Base-by-base conservation (phyloP, 2,888 invertebrate species). In the Apotomis betuletana region DNA sequence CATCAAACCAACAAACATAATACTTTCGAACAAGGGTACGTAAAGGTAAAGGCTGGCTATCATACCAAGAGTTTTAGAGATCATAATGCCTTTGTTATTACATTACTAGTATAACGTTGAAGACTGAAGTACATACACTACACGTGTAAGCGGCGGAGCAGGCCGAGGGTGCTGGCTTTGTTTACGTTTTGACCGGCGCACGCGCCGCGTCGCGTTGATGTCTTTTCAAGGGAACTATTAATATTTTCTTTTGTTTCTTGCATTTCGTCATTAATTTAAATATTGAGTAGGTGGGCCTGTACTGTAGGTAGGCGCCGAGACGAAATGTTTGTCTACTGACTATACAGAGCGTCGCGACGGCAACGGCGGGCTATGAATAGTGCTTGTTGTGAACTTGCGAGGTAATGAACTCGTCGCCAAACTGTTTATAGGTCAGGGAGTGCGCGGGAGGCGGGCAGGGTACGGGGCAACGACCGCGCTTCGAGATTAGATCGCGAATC, bases 391-490 rank as follows among this genome's bases (percentile, higher is more conserved):
- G 69, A 69, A 62, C 62, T 57, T 58, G 69, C 57, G 69, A 69
- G 69, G 69, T 69, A 63, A 69, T 69, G 69, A 63, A 69, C 63
- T 63, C 58, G 55, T 55, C 61, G 69, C 61, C 57, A 57, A 69
- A 62, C 63, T 63, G 69, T 63, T 69, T 69, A 63, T 69, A 69
- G 69, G 69, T 69, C 69, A 69, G 58, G 27, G 68, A 15, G 68
- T 71, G 9, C 75, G 62, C 13, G 69, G 27, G 27, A 27, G 27
- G 27, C 15, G 49, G 54, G 49, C 44, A 73, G 67, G 71, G 27
- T 27, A 27, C 27, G 27, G 46, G 74, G 74, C 90, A 88, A 81
- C 89, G 90, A 91, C 91, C 91, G 90, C 87, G 85, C 88, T 6
- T 41, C 4, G 87, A 87, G 84, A 58, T 58, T 62, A n/a, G 36